Conservation (phyloP, 1,140 invertebrate species). For the Thalassaphorura encarpata region DNA sequence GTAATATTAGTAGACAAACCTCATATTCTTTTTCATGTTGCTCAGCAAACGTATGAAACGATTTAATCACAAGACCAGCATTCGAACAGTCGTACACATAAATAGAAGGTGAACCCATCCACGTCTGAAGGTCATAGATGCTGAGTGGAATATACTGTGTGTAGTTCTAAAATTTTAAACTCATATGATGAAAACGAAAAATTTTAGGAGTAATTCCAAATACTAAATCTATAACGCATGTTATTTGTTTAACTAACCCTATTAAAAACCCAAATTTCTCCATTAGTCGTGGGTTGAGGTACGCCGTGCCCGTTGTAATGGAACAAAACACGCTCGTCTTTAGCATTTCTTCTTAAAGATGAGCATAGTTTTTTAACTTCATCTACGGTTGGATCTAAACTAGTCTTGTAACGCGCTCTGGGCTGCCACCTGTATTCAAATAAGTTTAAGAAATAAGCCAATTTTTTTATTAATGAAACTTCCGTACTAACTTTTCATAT, state of each 20-base stretch:
- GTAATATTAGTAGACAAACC: constrained; percentile 40
- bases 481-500: constrained; percentile 66
- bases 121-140: constrained; percentile 94
- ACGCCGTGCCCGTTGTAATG: constrained; percentile 99
- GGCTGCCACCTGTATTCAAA: constrained; percentile 80
- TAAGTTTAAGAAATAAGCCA: background rate
- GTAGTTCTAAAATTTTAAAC: constrained; percentile 60
- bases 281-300: constrained; percentile 93
- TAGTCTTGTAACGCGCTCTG: constrained; percentile 88
- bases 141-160: constrained; percentile 99
- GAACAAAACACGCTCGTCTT: constrained; percentile 96
- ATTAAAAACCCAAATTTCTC: constrained; percentile 99
- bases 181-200: background rate
- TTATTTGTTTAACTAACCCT: constrained; percentile 60
- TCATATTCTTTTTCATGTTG: constrained; percentile 83
- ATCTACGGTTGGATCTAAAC: constrained; percentile 92
- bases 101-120: constrained; percentile 98
- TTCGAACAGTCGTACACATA: constrained; percentile 99
- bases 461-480: too few relatives aligned
- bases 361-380: constrained; percentile 96
- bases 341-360: constrained; percentile 90
- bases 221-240: constrained; percentile 2
- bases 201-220: background rate
- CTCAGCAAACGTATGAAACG: constrained; percentile 81
- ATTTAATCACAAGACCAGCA: constrained; percentile 90